Evolutionary conservation across 2,113 vertebrate genomes (phyloP).

Genomic region (Prochilodus magdalenae): DNA sequence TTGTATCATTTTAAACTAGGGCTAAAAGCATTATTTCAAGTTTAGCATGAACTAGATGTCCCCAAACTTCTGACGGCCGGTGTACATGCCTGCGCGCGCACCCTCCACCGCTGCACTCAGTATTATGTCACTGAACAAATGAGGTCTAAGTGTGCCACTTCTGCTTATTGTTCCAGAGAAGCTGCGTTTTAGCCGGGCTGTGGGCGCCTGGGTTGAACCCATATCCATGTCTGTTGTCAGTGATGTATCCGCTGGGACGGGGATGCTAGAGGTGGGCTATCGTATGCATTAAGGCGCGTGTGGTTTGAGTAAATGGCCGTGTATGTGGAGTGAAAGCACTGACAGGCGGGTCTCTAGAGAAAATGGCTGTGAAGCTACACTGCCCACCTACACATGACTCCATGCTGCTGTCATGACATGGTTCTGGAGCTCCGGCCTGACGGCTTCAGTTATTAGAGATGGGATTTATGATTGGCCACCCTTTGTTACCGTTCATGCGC

Average conservation of each 20-base stretch:
- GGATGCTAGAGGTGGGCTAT: not conserved
- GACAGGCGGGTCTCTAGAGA: constrained; percentile 28
- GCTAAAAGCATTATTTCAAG: no score
- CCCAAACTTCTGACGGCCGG: not conserved
- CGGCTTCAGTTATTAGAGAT: constrained; percentile 1
- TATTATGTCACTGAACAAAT: constrained; percentile 9
- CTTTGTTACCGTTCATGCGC: constrained; percentile 17
- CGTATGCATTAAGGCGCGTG: constrained; percentile 24
- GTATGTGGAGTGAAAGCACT: constrained; percentile 24
- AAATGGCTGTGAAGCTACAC: constrained; percentile 23
- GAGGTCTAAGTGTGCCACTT: not conserved
- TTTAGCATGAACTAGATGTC: no score
- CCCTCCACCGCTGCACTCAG: not conserved
- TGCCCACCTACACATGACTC: constrained; percentile 10
- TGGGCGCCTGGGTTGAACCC: not conserved
- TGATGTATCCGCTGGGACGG: constrained; percentile 2
- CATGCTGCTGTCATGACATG: not conserved
- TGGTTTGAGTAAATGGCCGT: constrained; percentile 16
- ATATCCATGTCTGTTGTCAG: constrained; percentile 24
- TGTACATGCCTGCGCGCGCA: not conserved
- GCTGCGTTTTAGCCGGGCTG: not conserved
- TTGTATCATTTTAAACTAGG: no score
- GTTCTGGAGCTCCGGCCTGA: not conserved
- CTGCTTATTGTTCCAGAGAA: not conserved
- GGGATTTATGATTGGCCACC: constrained; percentile 32